A percentile compares a stretch with the other conserved stretches of the same genome.
These are phyloP conservation scores for Ormia ochracea DNA, from an alignment of 2,888 invertebrate species.

Conservation along the genomic window DNA sequence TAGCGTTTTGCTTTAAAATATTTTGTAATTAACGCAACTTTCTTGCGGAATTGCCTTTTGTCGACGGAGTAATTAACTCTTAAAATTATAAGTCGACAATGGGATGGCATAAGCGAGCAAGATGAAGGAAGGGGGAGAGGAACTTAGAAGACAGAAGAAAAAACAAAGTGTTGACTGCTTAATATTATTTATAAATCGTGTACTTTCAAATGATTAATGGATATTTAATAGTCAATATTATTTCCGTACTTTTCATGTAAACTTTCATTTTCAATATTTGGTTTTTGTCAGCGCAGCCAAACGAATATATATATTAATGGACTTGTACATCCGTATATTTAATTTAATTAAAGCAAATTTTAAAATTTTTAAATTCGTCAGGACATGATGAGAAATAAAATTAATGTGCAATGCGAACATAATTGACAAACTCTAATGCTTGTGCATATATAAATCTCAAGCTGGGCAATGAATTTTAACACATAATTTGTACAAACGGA, in stretches of 20 bases:
- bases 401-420: conserved; percentile 5
- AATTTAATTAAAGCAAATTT: background rate
- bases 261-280: background rate
- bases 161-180: background rate
- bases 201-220: conserved; percentile 54
- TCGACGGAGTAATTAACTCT: conserved; percentile 54
- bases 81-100: background rate
- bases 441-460: conserved; percentile 22
- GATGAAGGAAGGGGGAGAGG: background rate
- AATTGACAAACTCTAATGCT: conserved; percentile 27
- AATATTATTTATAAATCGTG: conserved; percentile 54
- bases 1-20: conserved; percentile 22
- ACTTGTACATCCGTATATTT: no score
- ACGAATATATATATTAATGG: no score
- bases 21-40: conserved; percentile 36
- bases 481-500: background rate
- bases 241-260: background rate
- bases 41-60: conserved; percentile 45
- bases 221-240: conserved; percentile 25
- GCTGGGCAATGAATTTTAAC: conserved; percentile 21
- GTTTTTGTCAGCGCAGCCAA: background rate
- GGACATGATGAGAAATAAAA: background rate
- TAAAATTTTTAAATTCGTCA: background rate
- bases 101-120: background rate
- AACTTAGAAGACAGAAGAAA: background rate